Base-by-base conservation (phyloP, 2,113 vertebrate genomes). In the Chamaea fasciata region DNA sequence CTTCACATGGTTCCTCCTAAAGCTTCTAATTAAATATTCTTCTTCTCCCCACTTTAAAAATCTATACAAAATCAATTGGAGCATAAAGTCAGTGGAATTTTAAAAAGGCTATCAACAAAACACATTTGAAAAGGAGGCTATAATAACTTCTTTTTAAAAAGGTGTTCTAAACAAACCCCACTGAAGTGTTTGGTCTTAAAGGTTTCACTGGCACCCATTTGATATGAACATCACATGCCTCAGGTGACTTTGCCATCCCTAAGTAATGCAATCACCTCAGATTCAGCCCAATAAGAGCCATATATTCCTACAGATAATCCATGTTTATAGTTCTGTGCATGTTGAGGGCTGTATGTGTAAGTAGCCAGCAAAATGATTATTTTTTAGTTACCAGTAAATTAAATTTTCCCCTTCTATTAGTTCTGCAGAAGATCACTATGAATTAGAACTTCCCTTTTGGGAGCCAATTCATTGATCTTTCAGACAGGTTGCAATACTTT, bases 301-400 rank as follows among this genome's bases (percentile, higher is more conserved):
- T 57, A 46, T 39, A 91, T 84, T 91, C 57, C 81, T 87, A 73
- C 46, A 89, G n/a, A 82, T 21, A 87, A n/a, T 85, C 84, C 70
- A 30, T 44, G 33, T 77, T 91, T 90, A 74, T 31, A 77, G 74
- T 46, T 49, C 73, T 76, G 39, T 39, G 42, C 28, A 39, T 24
- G 56, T 50, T 26, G 50, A 87, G 57, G 52, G 62, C 41, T 95
- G 41, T 69, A 74, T 14, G 27, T 53, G 13, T 49, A 90, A 93
- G 52, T 15, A 87, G 67, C 26, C 50, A 76, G 52, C 73, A 90
- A 87, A 95, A 94, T 39, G 3, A 81, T 87, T 94, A 52, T 57
- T 87, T 87, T 93, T 84, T 79, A 57, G 60, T 78, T 92, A 83
- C 64, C 60, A 89, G 56, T 83, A 95, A 97, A 90, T 92, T 87